Conservation (phyloP, 2,113 vertebrate species). For the Ailurus styani region DNA sequence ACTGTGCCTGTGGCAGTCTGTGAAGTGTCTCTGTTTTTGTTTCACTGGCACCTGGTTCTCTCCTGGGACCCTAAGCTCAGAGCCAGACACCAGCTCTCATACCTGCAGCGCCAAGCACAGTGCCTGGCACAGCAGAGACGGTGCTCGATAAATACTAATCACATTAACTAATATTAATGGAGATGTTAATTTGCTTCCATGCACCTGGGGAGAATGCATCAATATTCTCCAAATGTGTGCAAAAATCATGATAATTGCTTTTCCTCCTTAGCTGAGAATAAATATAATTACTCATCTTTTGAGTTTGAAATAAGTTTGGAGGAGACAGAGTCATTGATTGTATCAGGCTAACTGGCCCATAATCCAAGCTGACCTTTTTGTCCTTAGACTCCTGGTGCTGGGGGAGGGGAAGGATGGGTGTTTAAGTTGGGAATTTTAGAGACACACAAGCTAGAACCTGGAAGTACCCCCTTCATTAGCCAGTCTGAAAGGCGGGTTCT, state of each 20-base stretch:
- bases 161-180: not conserved
- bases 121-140: not conserved
- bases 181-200: not conserved
- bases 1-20: fast-evolving
- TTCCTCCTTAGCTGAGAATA: not conserved
- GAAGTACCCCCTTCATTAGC: not conserved
- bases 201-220: not conserved
- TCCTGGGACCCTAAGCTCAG: not conserved
- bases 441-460: not conserved
- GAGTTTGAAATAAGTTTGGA: not conserved
- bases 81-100: not conserved
- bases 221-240: not conserved
- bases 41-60: not conserved
- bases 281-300: not conserved
- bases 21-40: not conserved
- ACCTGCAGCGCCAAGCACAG: not conserved
- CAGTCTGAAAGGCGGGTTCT: not conserved
- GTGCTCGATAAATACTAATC: not conserved
- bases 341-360: not conserved
- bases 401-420: too few species aligned
- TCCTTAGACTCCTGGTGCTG: not conserved
- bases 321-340: not conserved
- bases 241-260: not conserved
- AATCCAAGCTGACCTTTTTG: not conserved
- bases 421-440: too few species aligned